A percentile compares a stretch with the other conserved stretches of the same genome.
Evolutionary conservation across 1,140 invertebrate genomes (phyloP).

Genomic region (Achroia grisella): DNA sequence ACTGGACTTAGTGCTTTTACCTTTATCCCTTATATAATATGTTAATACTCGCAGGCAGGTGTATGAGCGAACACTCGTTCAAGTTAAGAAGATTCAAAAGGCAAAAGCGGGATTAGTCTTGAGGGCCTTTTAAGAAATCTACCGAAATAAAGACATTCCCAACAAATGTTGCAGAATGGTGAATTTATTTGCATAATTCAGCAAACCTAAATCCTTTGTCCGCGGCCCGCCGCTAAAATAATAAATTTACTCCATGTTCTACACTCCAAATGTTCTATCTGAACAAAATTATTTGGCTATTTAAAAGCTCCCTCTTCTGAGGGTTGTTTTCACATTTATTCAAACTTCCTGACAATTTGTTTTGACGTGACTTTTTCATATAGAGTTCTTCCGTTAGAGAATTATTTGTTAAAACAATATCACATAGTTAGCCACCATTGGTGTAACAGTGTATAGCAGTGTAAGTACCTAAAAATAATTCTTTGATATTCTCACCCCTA

Average conservation of each 20-base stretch:
- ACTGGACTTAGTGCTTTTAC: conserved; percentile 19
- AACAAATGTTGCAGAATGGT: conserved; percentile 71
- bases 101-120: conserved; percentile 53
- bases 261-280: conserved; percentile 52
- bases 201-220: conserved; percentile 67
- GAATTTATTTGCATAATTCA: conserved; percentile 71
- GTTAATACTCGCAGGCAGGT: conserved; percentile 28
- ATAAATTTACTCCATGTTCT: conserved; percentile 67
- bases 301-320: conserved; percentile 31
- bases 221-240: conserved; percentile 57
- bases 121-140: conserved; percentile 62
- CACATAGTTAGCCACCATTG: no score
- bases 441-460: not conserved
- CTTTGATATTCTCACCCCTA: conserved; percentile 35
- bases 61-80: conserved; percentile 28
- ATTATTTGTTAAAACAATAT: no score
- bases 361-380: no score
- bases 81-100: conserved; percentile 48
- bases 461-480: conserved; percentile 29
- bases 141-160: conserved; percentile 66
- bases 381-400: no score
- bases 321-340: conserved; percentile 14
- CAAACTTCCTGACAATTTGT: conserved; percentile 1
- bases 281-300: conserved; percentile 61
- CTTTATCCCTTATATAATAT: conserved; percentile 19